phyloP scores from a whole-genome alignment of 2,888 invertebrate genomes.

The Nineta flava region DNA sequence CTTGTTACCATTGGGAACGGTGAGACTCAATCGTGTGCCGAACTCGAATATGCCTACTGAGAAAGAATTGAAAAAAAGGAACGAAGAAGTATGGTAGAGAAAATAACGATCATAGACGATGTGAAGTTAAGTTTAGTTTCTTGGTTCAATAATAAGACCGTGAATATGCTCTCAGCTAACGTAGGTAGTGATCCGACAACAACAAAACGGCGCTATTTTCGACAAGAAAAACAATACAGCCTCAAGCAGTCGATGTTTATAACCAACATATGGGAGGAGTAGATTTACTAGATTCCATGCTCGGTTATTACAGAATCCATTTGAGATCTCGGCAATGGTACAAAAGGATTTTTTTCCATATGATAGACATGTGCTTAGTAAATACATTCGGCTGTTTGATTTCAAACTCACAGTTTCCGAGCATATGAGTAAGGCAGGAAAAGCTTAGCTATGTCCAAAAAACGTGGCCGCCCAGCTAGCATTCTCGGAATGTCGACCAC shows the following conservation, averaged over 20 bases:
- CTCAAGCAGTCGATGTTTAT: slow-evolving; percentile 11
- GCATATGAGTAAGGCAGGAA: not conserved
- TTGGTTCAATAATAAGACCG: slow-evolving; percentile 23
- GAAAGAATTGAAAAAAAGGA: slow-evolving; percentile 10
- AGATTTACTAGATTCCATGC: slow-evolving; percentile 12
- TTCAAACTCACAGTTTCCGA: slow-evolving; percentile 2
- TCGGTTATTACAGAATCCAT: slow-evolving; percentile 10
- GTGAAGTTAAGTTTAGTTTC: slow-evolving; percentile 14
- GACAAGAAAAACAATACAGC: slow-evolving; percentile 9
- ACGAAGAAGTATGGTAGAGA: slow-evolving; percentile 11
- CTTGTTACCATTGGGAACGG: slow-evolving; percentile 12
- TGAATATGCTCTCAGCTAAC: slow-evolving; percentile 19
- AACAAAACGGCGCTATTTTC: slow-evolving; percentile 11
- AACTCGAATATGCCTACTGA: slow-evolving; percentile 12
- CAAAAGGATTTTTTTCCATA: slow-evolving; percentile 9
- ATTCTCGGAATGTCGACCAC: too few species aligned
- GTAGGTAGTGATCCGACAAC: slow-evolving; percentile 13
- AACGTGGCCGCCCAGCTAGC: slow-evolving; percentile 1
- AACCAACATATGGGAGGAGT: slow-evolving; percentile 15
- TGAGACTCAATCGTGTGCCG: slow-evolving; percentile 12
- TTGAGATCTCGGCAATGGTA: slow-evolving; percentile 11
- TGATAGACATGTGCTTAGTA: slow-evolving; percentile 10
- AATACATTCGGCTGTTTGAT: slow-evolving; percentile 1
- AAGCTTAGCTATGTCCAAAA: not conserved
- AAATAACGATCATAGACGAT: slow-evolving; percentile 13